phyloP scores from a whole-genome alignment of 2,797 vertebrate species.

The Gobio occitaniae region DNA sequence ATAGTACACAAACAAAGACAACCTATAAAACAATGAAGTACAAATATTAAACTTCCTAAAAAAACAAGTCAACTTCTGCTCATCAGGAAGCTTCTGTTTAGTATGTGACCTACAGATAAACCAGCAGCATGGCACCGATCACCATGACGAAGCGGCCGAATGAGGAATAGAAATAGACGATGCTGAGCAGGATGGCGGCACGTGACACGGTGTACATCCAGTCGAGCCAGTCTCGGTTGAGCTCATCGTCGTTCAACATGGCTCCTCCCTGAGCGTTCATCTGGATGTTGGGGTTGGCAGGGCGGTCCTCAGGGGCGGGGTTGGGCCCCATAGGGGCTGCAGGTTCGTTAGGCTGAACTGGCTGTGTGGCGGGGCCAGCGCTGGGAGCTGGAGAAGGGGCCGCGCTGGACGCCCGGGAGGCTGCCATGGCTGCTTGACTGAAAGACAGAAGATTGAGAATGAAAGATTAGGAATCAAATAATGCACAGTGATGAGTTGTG shows the following conservation, averaged over 20 bases:
- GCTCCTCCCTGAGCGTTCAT: conserved; percentile 96
- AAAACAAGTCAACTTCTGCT: neutral
- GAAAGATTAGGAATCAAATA: neutral
- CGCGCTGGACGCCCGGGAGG: conserved; percentile 79
- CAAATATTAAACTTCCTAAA: neutral
- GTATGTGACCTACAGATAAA: conserved; percentile 89
- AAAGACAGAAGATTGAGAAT: conserved; percentile 13
- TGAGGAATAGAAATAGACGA: conserved; percentile 98
- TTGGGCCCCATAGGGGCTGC: conserved; percentile 71
- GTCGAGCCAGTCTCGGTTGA: conserved; percentile 97
- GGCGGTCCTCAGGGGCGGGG: conserved; percentile 84
- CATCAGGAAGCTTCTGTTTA: too few species aligned
- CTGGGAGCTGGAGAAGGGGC: conserved; percentile 57
- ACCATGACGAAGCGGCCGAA: conserved; percentile 97
- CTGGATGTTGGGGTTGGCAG: conserved; percentile 88
- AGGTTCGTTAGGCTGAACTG: conserved; percentile 70
- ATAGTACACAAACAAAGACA: conserved; percentile 41
- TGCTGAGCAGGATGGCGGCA: conserved; percentile 92
- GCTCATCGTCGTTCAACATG: conserved; percentile 91
- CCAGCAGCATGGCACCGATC: conserved; percentile 92
- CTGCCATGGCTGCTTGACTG: conserved; percentile 93
- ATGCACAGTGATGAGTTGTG: neutral
- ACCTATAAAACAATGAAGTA: neutral
- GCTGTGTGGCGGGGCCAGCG: conserved; percentile 60
- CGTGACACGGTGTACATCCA: conserved; percentile 95